Evolutionary conservation across 64 coral and sea anemone genomes (phyloP), one percentile per base, ranked within the genome.

Genomic region (Trachythela sp.): DNA sequence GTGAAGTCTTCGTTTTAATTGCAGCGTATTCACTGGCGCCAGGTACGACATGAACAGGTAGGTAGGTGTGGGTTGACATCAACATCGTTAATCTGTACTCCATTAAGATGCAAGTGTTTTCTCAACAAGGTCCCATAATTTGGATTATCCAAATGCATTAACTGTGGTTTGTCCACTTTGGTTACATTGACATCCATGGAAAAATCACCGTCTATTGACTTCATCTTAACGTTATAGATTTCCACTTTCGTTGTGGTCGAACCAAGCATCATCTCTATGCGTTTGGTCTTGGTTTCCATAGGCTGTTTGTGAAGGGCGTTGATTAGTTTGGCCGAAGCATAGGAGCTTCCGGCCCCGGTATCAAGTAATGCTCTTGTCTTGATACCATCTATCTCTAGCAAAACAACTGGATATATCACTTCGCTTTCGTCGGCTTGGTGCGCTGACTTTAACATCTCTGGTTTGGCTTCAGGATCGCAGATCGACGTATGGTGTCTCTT

Each of bases 401-500:
- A 59, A 4, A 59, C 14, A n/a, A 59, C 54, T 59, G 54, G 54
- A 59, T 59, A 59, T 22, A 59, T 59, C 54, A 59, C 54, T 22
- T 59, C 15, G 24, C 18, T n/a, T 22, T 59, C 54, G 24, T 22
- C 54, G 15, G 9, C 54, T 22, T 59, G 54, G 3, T 59, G 54
- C 18, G 9, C 54, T 22, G 54, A 59, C 54, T 22, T 59, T 22
- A 59, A n/a, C 9, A 22, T 22, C 54, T 59, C 14, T 9, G 9
- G 14, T 59, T 59, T 59, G 54, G 9, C 18, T 59, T 59, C 54
- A n/a, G 54, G 15, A 22, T 59, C 24, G 54, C 91, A 92, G 17
- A 92, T 92, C 2, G 50, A 68, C 38, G 72, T 89, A 51, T 89
- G 83, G 15, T 89, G 91, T 45, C 13, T 87, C n/a, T n/a, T 40